Percentiles rank a stretch among this genome's conserved stretches.
Conservation (phyloP, 2,797 vertebrate genomes). For the Siniperca scherzeri region DNA sequence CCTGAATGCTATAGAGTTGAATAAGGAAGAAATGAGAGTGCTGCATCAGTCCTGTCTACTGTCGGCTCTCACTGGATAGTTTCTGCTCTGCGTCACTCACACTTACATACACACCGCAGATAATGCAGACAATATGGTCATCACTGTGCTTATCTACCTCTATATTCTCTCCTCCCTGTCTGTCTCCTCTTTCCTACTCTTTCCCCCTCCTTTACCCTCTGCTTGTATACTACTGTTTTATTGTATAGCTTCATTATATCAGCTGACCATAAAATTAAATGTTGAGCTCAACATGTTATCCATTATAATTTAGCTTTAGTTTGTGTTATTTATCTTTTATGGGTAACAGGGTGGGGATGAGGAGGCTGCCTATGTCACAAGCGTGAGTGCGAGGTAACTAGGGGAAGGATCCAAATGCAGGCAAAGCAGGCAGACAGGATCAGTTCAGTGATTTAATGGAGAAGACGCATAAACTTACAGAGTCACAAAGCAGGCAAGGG, state of each 20-base stretch:
- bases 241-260: slow-evolving; percentile 25
- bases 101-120: slow-evolving; percentile 18
- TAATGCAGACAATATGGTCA: slow-evolving; percentile 58
- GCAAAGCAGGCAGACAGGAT: too few relatives aligned
- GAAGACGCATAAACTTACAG: too few relatives aligned
- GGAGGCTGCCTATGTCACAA: not conserved
- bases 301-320: slow-evolving; percentile 9
- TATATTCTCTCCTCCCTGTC: not conserved
- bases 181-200: not conserved
- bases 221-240: not conserved
- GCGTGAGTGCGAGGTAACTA: too few relatives aligned
- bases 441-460: too few relatives aligned
- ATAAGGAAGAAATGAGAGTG: not conserved
- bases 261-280: slow-evolving; percentile 2
- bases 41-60: not conserved
- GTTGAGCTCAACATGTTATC: slow-evolving; percentile 18
- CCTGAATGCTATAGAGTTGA: not conserved
- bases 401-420: too few relatives aligned
- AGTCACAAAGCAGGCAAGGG: too few relatives aligned
- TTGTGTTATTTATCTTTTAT: slow-evolving; percentile 16
- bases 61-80: slow-evolving; percentile 19
- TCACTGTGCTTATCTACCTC: slow-evolving; percentile 8
- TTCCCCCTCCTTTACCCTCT: not conserved
- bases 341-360: not conserved
- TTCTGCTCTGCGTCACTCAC: slow-evolving; percentile 44